Percentiles rank a stretch among this genome's conserved stretches.
phyloP scores from a whole-genome alignment of 2,113 vertebrate species.

The Brevimyrus niger region DNA sequence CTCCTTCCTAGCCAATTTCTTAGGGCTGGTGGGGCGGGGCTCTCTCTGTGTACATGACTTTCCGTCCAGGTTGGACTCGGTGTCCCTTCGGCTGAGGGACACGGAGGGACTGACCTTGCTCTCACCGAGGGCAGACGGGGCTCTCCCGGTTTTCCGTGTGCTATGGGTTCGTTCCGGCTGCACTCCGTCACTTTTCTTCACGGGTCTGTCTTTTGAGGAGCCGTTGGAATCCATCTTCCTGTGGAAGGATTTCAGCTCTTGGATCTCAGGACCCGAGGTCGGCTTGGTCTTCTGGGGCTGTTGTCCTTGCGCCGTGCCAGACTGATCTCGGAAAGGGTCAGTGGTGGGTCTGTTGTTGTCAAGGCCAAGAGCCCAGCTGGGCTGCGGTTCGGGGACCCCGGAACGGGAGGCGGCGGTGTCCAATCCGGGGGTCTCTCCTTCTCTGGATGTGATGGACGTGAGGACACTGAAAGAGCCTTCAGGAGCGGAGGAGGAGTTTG shows the following conservation, averaged over 20 bases:
- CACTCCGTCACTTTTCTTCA: conserved; percentile 42
- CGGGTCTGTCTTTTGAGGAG: conserved; percentile 44
- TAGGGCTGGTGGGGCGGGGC: conserved; percentile 61
- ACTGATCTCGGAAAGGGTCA: conserved; percentile 31
- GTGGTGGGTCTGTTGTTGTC: not conserved
- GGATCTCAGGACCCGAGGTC: conserved; percentile 44
- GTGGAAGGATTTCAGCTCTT: conserved; percentile 37
- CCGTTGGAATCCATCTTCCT: conserved; percentile 34
- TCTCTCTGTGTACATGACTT: conserved; percentile 28
- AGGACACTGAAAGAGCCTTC: conserved; percentile 53
- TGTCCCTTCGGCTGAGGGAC: conserved; percentile 43
- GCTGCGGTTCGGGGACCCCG: conserved; percentile 28
- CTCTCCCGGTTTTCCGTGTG: conserved; percentile 52
- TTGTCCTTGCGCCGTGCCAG: conserved; percentile 35
- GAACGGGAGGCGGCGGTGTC: not conserved
- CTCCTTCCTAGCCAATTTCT: conserved; percentile 51
- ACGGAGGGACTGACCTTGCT: conserved; percentile 36
- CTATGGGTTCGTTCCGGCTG: conserved; percentile 43
- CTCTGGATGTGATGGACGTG: conserved; percentile 26
- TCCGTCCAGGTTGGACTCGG: conserved; percentile 36
- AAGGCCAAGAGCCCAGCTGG: conserved; percentile 19
- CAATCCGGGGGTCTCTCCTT: conserved; percentile 53
- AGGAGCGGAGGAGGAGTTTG: conserved; percentile 58
- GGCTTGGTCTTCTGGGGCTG: conserved; percentile 37
- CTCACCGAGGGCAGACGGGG: conserved; percentile 7